Evolutionary conservation across 1,140 invertebrate genomes (phyloP), one percentile per base, ranked within the genome.

Genomic region (Apolygus lucorum): DNA sequence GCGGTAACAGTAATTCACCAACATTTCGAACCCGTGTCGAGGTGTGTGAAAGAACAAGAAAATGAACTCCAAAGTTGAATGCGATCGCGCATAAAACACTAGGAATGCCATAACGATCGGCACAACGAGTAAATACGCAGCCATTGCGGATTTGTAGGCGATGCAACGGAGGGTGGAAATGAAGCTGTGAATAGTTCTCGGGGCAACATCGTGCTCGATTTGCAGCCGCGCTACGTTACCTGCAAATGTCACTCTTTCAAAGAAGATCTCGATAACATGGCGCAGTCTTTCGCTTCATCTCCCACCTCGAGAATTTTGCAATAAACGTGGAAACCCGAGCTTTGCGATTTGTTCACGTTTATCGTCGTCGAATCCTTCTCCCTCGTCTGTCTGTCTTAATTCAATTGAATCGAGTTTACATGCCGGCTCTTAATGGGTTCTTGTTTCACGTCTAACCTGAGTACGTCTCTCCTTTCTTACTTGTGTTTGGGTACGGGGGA

Each of bases 221-320:
- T 59, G 13, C 22, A 59, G 54, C 54, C 54, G 22, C 54, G 54
- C 54, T 59, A 59, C 54, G 54, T 59, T 59, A 59, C 8, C 11
- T 22, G 54, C 54, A 59, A 59, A 59, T 59, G 54, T 59, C 54
- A 59, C 54, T 59, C 54, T 59, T 59, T 59, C 34, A 42, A 17
- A 59, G 22, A 59, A 13, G 54, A 59, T 59, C 54, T 59, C 22
- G 54, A 59, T 59, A 59, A 59, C 54, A 22, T 4, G 54, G 2
- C 54, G 11, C 22, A 4, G 13, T 59, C 54, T 24, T 4, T 24
- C 54, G 2, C 22, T 21, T 13, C 22, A 13, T 49, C 34, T 17
- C 8, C 34, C 34, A 8, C 17, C 34, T 8, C 34, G 22, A 17
- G 8, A 24, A 21, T 59, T 59, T 59, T 21, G 22, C 22, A 59